Conservation (phyloP, 2,113 vertebrate species). For the Poeciliopsis occidentalis region DNA sequence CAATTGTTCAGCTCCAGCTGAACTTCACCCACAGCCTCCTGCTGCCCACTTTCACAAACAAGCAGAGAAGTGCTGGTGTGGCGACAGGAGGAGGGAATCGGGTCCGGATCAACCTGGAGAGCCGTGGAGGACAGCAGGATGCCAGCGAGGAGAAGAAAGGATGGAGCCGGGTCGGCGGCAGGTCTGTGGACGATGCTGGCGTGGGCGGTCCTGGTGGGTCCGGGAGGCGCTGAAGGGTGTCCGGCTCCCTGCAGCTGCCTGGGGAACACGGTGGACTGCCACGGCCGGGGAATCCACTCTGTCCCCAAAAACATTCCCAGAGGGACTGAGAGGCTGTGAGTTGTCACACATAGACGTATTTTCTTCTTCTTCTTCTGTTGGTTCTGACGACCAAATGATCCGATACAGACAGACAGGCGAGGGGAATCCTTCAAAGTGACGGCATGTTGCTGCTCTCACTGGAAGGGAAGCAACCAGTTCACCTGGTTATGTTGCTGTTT, state of each 20-base stretch:
- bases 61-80: background rate
- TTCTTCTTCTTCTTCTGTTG: background rate
- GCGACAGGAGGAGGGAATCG: background rate
- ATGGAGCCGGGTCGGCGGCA: slow-evolving; percentile 38
- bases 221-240: slow-evolving; percentile 73
- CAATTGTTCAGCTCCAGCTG: slow-evolving; percentile 35
- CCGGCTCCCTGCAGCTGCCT: slow-evolving; percentile 90
- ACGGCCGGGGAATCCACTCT: slow-evolving; percentile 85
- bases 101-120: slow-evolving; percentile 38
- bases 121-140: slow-evolving; percentile 46
- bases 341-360: slow-evolving; percentile 45
- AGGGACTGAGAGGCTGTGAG: slow-evolving; percentile 91
- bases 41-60: slow-evolving; percentile 24
- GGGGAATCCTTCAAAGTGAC: slow-evolving; percentile 45
- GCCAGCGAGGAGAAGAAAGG: slow-evolving; percentile 46
- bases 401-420: background rate
- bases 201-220: slow-evolving; percentile 59
- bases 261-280: slow-evolving; percentile 91
- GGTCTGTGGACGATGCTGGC: slow-evolving; percentile 56
- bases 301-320: slow-evolving; percentile 89
- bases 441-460: slow-evolving; percentile 2
- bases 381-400: slow-evolving; percentile 1
- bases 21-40: slow-evolving; percentile 42
- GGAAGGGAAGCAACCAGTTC: slow-evolving; percentile 6
- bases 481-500: background rate